Base-by-base conservation (phyloP, 2,113 vertebrate species). In the Nothoprocta pentlandii region DNA sequence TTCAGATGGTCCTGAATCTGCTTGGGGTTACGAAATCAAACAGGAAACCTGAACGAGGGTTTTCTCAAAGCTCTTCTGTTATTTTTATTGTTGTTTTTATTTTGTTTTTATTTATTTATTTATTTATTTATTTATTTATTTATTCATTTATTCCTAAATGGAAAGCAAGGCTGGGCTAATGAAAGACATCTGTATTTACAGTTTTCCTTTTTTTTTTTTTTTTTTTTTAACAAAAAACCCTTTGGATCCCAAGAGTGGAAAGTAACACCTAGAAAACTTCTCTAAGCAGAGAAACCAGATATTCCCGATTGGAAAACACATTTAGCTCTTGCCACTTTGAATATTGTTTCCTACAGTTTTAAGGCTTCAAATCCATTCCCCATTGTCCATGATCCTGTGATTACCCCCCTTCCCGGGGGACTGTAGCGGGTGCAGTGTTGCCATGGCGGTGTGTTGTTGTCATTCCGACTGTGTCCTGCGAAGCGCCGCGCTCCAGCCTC, bases 381-480 rank as follows among this genome's bases (percentile, higher is more conserved):
- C 41, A 56, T n/a, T n/a, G 6, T 25, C 54, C 30, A 32, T 41
- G 63, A 76, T 32, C 34, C 5, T 56, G 46, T 47, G 16, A 32
- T 0, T 5, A 28, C 20, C 42, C 34, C 39, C n/a, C 87, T 46
- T 59, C 34, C 8, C 4, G 16, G 17, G 10, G 12, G 28, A 49
- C 11, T 10, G 4, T 69, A 49, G 66, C 11, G 32, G 56, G 32
- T 46, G 63, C 68, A 62, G 62, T 4, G 41, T 81, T 93, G 92
- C 96, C 76, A 56, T 92, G 93, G 92, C 95, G 80, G 84, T 41
- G 67, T 64, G 64, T 46, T 93, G 95, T 96, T 94, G 67, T 28
- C 69, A 91, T 85, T 76, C 42, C 36, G 69, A 71, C 79, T 7
- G 34, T 91, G 53, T 67, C 84, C 76, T 66, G n/a, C 25, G 67